A percentile compares a stretch with the other conserved stretches of the same genome.
phyloP scores from a whole-genome alignment of 1,140 invertebrate species.

The Dinoponera quadriceps region DNA sequence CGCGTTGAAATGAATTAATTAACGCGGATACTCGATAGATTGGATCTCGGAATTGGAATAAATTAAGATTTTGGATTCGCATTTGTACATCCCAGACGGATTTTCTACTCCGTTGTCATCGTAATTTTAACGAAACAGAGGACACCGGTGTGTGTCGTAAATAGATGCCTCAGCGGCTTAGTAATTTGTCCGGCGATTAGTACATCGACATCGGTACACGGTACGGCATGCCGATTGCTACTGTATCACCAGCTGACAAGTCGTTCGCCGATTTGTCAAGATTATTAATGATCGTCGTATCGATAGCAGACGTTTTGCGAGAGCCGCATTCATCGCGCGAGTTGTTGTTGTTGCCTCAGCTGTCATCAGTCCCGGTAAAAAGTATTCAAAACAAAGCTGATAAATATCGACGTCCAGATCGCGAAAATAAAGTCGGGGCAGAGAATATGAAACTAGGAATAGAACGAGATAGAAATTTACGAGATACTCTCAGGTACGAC shows the following conservation, averaged over 20 bases:
- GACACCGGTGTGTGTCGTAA: not conserved
- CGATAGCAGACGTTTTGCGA: slow-evolving; percentile 40
- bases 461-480: not conserved
- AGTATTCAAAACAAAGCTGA: not conserved
- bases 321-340: slow-evolving; percentile 10
- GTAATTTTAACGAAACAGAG: not conserved
- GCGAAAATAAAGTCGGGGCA: not conserved
- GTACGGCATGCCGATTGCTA: slow-evolving; percentile 19
- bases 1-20: no score
- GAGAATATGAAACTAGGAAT: not conserved
- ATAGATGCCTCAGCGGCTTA: slow-evolving; percentile 3
- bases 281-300: slow-evolving; percentile 48
- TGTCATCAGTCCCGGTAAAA: slow-evolving; percentile 12
- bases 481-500: not conserved
- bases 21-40: not conserved
- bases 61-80: not conserved
- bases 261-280: slow-evolving; percentile 55
- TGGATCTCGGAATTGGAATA: not conserved
- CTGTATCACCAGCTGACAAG: slow-evolving; percentile 44
- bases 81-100: not conserved
- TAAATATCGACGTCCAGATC: not conserved
- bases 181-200: slow-evolving; percentile 47
- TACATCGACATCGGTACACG: slow-evolving; percentile 45
- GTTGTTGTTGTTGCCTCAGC: slow-evolving; percentile 46
- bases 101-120: not conserved